These are phyloP conservation scores for Macrochelys suwanniensis DNA, from an alignment of 2,797 vertebrate genomes.

Conservation along the genomic window DNA sequence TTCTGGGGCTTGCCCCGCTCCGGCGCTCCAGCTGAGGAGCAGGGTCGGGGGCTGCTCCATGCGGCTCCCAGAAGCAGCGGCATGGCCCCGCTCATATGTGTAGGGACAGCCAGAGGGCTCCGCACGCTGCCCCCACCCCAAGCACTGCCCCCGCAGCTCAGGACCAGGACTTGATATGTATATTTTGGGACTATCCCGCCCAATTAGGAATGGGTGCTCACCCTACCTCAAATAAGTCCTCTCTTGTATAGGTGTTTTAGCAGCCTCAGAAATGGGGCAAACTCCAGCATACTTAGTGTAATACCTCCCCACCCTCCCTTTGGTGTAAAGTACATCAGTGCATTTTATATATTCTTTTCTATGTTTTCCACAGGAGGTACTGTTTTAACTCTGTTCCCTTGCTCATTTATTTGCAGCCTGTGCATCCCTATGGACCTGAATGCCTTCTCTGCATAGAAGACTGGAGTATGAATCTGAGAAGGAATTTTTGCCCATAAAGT, in stretches of 20 bases:
- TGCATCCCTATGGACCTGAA: not conserved
- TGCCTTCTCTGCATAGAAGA: not conserved
- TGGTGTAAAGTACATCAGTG: not conserved
- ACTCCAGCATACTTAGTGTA: not conserved
- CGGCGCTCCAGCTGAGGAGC: too few relatives aligned
- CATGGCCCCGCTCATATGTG: too few relatives aligned
- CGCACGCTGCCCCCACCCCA: too few relatives aligned
- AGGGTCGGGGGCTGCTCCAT: too few relatives aligned
- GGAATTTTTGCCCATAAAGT: not conserved
- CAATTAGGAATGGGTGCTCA: too few relatives aligned
- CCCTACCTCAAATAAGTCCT: not conserved
- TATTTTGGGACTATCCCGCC: too few relatives aligned
- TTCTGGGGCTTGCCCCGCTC: too few relatives aligned
- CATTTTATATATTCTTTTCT: not conserved
- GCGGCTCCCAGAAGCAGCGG: too few relatives aligned
- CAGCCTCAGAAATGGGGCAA: not conserved
- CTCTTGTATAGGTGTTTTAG: not conserved
- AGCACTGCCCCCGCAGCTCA: too few relatives aligned
- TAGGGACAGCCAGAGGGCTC: too few relatives aligned
- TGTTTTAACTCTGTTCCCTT: slow-evolving; percentile 12
- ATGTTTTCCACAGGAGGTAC: not conserved
- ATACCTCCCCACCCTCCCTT: not conserved
- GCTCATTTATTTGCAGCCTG: not conserved
- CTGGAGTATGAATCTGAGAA: not conserved
- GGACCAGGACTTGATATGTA: too few relatives aligned